Evolutionary conservation across 2,888 invertebrate species (phyloP).

Genomic region (Drosophila koepferae): DNA sequence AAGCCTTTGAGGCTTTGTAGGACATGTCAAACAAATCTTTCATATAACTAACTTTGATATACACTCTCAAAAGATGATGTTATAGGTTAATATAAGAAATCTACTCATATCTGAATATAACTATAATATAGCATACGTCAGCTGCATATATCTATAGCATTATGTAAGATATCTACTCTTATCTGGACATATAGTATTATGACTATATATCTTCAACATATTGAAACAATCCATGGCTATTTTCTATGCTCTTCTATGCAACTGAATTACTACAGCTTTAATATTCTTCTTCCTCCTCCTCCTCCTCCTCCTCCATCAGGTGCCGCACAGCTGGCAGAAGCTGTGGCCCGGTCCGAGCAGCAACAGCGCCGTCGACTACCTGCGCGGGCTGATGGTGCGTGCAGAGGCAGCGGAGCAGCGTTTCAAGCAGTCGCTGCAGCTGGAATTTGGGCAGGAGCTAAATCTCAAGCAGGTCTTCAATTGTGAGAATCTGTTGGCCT

Average conservation of each 20-base stretch:
- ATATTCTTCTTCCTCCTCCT: neutral
- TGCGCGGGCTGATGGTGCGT: slow-evolving; percentile 81
- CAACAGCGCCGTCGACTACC: slow-evolving; percentile 78
- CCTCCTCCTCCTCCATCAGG: slow-evolving; percentile 52
- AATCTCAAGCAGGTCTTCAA: slow-evolving; percentile 82
- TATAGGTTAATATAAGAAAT: no score
- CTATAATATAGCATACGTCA: no score
- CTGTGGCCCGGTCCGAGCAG: slow-evolving; percentile 83
- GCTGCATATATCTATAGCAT: no score
- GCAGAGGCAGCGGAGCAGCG: slow-evolving; percentile 81
- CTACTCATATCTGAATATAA: no score
- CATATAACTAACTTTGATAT: no score
- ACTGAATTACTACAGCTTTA: neutral
- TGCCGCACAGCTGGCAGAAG: slow-evolving; percentile 82
- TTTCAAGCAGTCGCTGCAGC: slow-evolving; percentile 68
- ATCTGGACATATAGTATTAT: neutral
- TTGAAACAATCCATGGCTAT: neutral
- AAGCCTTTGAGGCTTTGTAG: no score
- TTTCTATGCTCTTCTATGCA: neutral
- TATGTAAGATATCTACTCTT: neutral
- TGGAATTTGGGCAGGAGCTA: slow-evolving; percentile 77
- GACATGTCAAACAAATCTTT: no score
- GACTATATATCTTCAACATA: neutral
- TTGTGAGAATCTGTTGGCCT: slow-evolving; percentile 83
- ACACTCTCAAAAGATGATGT: no score